Evolutionary conservation across 2,797 vertebrate genomes (phyloP).

Genomic region (Epinephelus coioides): DNA sequence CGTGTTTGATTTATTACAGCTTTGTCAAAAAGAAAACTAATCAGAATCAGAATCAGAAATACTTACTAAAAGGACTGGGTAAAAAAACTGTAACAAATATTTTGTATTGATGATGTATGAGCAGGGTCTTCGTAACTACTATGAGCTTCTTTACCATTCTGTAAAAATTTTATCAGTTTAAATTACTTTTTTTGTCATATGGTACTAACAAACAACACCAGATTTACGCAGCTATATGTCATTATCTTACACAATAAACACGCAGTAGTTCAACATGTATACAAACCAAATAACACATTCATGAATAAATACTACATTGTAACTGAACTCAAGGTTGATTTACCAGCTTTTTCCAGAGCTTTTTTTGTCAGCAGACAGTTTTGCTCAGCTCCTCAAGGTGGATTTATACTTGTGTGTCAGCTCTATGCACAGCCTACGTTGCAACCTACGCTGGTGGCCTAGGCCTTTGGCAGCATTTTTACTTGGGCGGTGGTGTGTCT

Average conservation of each 20-base stretch:
- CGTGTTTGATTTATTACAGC: not conserved
- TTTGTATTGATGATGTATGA: not conserved
- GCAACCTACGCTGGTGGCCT: no score
- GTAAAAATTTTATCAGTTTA: not conserved
- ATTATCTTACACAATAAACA: no score
- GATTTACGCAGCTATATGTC: no score
- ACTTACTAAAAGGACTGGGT: not conserved
- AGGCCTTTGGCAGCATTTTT: no score
- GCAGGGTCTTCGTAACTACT: not conserved
- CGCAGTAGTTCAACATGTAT: not conserved
- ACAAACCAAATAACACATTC: not conserved
- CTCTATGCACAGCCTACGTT: no score
- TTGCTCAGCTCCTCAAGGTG: no score
- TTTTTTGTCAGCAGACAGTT: not conserved
- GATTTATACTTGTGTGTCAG: no score
- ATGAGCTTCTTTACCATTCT: not conserved
- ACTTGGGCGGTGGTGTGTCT: no score
- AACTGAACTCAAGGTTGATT: not conserved
- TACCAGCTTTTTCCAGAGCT: not conserved
- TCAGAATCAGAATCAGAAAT: no score
- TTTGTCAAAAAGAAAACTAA: not conserved
- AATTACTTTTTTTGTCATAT: no score
- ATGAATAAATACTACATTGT: not conserved
- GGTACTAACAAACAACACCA: not conserved
- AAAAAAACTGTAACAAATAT: not conserved